These are phyloP conservation scores for Himantopus leucocephalus DNA, from an alignment of 2,113 vertebrate genomes.

Conservation along the genomic window DNA sequence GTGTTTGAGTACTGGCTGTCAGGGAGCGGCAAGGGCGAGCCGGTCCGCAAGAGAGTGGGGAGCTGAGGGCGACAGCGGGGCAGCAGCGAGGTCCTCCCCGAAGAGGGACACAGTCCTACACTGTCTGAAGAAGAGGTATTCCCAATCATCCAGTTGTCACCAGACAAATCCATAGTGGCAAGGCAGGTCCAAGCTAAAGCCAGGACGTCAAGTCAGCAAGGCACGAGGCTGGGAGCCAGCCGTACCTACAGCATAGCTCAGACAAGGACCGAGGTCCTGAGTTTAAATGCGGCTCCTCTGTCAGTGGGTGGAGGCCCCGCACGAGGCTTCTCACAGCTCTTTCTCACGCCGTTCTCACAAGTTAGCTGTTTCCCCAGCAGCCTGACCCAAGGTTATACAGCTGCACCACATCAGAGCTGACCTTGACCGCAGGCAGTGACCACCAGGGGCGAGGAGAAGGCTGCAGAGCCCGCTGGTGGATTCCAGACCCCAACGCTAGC, in stretches of 20 bases:
- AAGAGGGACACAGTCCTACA: rapidly evolving
- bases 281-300: not conserved
- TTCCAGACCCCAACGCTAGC: rapidly evolving
- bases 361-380: not conserved
- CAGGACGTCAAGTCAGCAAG: not conserved
- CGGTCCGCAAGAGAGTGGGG: no score
- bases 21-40: not conserved
- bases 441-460: not conserved
- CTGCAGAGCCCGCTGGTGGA: not conserved
- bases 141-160: not conserved
- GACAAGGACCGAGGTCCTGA: not conserved
- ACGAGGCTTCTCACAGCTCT: not conserved
- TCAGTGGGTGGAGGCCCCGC: rapidly evolving
- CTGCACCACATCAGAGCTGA: not conserved
- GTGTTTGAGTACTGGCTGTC: not conserved
- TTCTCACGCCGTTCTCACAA: not conserved
- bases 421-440: not conserved
- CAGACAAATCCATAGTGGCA: not conserved
- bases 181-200: not conserved
- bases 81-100: no score
- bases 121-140: not conserved
- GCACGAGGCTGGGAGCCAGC: not conserved
- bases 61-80: not conserved
- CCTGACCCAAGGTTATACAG: not conserved
- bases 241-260: not conserved